Percentiles rank a stretch among this genome's conserved stretches.
Evolutionary conservation across 2,113 vertebrate species (phyloP).

Genomic region (Odocoileus hemionus): DNA sequence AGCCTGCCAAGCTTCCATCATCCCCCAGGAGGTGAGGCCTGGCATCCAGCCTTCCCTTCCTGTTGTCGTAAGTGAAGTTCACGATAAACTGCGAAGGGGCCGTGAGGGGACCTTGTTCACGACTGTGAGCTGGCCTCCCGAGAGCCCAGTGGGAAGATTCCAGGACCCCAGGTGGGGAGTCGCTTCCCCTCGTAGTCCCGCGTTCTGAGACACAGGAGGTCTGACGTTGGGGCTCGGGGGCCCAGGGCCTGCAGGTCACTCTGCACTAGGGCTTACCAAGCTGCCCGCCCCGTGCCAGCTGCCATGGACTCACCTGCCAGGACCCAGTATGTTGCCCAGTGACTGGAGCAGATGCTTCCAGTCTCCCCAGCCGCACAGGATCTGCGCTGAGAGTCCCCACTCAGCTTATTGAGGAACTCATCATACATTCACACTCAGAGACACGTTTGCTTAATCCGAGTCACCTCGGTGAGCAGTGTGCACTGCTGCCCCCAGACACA

Average conservation of each 20-base stretch:
- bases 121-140: neutral
- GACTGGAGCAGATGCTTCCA: neutral
- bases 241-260: too few species aligned
- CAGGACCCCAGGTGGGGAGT: neutral
- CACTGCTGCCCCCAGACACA: neutral
- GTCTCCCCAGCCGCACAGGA: neutral
- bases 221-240: neutral
- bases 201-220: neutral
- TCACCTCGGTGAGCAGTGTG: too few species aligned
- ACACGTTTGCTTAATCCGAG: neutral
- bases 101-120: neutral
- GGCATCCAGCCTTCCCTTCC: neutral
- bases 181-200: neutral
- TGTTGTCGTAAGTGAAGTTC: neutral
- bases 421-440: too few species aligned
- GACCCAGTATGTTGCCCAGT: rapidly evolving
- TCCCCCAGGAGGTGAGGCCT: neutral
- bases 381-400: neutral
- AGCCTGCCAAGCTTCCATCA: neutral
- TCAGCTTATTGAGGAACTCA: neutral
- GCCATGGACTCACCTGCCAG: neutral
- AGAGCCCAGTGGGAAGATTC: neutral
- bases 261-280: rapidly evolving
- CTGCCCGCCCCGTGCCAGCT: neutral
- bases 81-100: neutral